Base-by-base conservation (phyloP, 2,797 vertebrate species). In the Acanthurus leucopareius region DNA sequence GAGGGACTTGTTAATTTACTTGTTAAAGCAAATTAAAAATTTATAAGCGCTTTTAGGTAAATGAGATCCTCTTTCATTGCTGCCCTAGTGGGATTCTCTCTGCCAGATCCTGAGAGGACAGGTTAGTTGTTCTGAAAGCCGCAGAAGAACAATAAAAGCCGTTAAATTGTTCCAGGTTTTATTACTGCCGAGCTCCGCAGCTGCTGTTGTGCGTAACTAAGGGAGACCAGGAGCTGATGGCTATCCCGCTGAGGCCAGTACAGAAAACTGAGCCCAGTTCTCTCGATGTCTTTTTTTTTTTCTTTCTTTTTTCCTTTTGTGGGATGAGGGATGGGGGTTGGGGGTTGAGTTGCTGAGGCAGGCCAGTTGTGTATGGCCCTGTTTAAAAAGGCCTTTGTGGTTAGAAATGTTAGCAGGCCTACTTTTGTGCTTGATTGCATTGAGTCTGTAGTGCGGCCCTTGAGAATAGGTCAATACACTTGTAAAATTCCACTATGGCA, bases 1-100 rank as follows among this genome's bases (percentile, higher is more conserved):
- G 97, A 98, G 98, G 97, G 97, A 99, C 97, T 98, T 98, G 98
- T 99, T 99, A 98, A 99, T 99, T 99, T 98, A 98, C 97, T 99
- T 99, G 98, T 99, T 99, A 99, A 98, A 99, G 97, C 97, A 99
- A 99, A 99, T 99, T 98, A 99, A 99, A 98, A 98, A 98, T 99
- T 97, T 98, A 98, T 97, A 98, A 98, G 97, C 88, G 96, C 97
- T 99, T 98, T 99, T 99, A 98, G 97, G 97, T 98, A 98, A 99
- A 99, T 99, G 97, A 98, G 97, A 98, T 99, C 97, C 96, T 97
- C 97, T 97, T 97, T 99, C 96, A 97, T 97, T 96, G 97, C 95
- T 91, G 95, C 95, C 95, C 97, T 96, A 90, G 95, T 86, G 94
- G 97, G 96, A 96, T 95, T 94, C 88, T 91, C 87, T 81, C 83